Evolutionary conservation across 2,113 vertebrate species (phyloP).

Genomic region (Sus scrofa): DNA sequence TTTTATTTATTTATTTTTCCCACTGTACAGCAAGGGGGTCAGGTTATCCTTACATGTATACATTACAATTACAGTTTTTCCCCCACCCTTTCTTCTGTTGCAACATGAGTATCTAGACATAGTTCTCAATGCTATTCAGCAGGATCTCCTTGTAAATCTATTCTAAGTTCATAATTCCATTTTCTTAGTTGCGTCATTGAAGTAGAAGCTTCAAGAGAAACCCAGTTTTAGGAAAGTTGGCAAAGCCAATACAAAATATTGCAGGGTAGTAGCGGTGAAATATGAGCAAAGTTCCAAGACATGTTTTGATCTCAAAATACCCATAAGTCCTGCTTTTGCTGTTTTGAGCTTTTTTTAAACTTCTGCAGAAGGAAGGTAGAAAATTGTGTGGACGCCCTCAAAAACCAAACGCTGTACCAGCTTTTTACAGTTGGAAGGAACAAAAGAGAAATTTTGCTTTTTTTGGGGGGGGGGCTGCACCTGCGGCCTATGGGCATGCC

Average conservation of each 20-base stretch:
- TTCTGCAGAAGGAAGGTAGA: background rate
- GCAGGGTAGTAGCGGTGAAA: background rate
- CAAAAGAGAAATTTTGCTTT: background rate
- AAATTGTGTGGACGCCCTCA: background rate
- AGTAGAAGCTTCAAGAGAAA: conserved; percentile 38
- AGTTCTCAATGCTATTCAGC: no score
- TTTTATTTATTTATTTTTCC: no score
- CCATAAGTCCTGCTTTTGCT: background rate
- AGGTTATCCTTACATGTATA: no score
- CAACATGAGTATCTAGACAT: no score
- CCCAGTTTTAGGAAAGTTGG: background rate
- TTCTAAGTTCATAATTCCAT: background rate
- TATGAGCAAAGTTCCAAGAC: conserved; percentile 18
- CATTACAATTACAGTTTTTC: no score
- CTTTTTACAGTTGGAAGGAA: conserved; percentile 8
- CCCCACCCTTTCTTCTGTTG: no score
- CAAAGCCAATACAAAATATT: background rate
- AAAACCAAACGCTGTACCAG: background rate
- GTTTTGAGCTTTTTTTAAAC: background rate
- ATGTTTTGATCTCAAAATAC: background rate
- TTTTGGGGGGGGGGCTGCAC: no score
- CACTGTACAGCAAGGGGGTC: no score
- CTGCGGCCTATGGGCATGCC: no score
- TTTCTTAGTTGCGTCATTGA: background rate
- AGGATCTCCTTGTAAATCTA: no score